Evolutionary conservation across 1,140 invertebrate genomes (phyloP), one percentile per base, ranked within the genome.

Genomic region (Zophobas atratus): DNA sequence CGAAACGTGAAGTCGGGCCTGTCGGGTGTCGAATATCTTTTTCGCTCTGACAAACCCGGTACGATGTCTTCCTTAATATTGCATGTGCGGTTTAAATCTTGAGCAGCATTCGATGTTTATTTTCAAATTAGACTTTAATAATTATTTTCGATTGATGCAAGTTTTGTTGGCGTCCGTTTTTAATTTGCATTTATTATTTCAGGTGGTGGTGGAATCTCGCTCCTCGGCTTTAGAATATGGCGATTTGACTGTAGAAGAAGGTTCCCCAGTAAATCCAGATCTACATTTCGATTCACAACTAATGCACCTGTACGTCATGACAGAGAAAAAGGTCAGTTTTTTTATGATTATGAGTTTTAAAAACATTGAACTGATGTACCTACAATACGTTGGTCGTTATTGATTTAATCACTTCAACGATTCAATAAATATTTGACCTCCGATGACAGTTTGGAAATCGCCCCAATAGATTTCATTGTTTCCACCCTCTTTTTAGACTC

Each of bases 251-350:
- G 94, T 99, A 36, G 95, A 97, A 84, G 90, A 93, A 77, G 92
- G 92, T 6, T 94, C 92, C 38, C 88, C 92, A 32, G 95, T 99
- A 39, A 96, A 96, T 86, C 90, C 93, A 79, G 97, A 98, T 88
- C 91, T 99, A 88, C 92, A 94, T 83, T 97, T 98, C 87, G 97
- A 98, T 88, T 92, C 93, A 79, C 93, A 95, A 85, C 90, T 94
- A 80, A 93, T 96, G 89, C 95, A 98, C 88, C 91, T 99, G 57
- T 99, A 98, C 86, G 96, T 97, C 0, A 96, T 98, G 94, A 98
- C 97, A 35, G 92, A 96, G 83, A 91, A 92, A 84, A 95, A 94
- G 90, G 93, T 95, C 87, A 81, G 79, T 57, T 71, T 34, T 63
- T 51, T 51, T 51, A 51, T 51, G n/a, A 20, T 20, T 2, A 46